A percentile compares a stretch with the other conserved stretches of the same genome.
These are phyloP conservation scores for Lithobius niger DNA, from an alignment of 1,140 invertebrate genomes.

Conservation along the genomic window DNA sequence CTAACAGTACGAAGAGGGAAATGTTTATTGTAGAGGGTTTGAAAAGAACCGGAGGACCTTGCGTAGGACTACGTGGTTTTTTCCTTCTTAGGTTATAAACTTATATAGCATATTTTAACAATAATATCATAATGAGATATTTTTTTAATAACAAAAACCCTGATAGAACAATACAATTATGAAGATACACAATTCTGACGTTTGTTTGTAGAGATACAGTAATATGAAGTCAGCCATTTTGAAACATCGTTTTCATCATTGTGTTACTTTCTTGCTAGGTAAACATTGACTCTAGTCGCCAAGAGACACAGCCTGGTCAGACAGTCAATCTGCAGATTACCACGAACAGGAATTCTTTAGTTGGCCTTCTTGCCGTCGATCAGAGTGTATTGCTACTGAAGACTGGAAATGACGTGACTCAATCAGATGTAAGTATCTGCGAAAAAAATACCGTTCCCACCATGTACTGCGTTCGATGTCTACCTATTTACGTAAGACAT, in stretches of 20 bases:
- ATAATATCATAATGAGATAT: no score
- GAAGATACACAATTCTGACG: no score
- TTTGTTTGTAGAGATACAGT: no score
- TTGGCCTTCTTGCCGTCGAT: conserved; percentile 77
- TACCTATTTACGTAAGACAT: not conserved
- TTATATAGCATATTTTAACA: no score
- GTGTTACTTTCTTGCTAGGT: conserved; percentile 28
- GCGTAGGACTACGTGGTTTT: no score
- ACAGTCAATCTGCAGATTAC: conserved; percentile 56
- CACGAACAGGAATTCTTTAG: conserved; percentile 69
- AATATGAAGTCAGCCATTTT: no score
- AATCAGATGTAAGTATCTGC: conserved; percentile 14
- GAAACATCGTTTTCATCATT: not conserved
- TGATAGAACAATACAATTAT: no score
- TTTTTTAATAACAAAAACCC: no score
- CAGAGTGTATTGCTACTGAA: conserved; percentile 65
- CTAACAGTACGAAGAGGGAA: no score
- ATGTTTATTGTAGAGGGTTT: no score
- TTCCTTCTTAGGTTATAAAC: no score
- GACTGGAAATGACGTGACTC: conserved; percentile 44
- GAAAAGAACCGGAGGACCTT: no score
- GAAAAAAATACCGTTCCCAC: not conserved
- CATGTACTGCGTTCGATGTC: not conserved
- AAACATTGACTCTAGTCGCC: conserved; percentile 39
- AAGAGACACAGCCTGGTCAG: conserved; percentile 52